These are phyloP conservation scores for Rhopalosiphum nymphaeae DNA, from an alignment of 2,888 invertebrate species.

Conservation along the genomic window DNA sequence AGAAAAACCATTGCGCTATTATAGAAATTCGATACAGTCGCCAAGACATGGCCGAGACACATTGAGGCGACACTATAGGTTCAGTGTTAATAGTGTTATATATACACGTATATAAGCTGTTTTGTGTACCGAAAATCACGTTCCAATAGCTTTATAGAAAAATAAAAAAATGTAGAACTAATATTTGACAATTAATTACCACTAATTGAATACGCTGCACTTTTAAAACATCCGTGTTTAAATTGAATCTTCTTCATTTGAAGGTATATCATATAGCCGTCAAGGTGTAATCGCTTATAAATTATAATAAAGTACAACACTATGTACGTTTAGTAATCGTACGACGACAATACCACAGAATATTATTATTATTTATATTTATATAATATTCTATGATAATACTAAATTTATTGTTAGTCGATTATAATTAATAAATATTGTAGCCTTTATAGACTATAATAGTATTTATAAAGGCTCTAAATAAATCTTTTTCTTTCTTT, in stretches of 20 bases:
- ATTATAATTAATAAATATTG: not conserved
- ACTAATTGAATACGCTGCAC: slow-evolving; percentile 5
- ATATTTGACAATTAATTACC: not conserved
- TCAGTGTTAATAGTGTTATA: too few relatives aligned
- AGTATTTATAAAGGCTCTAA: too few relatives aligned
- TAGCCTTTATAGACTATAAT: too few relatives aligned
- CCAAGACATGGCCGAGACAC: not conserved
- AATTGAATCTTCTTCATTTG: not conserved
- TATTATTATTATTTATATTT: not conserved
- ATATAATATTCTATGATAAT: not conserved
- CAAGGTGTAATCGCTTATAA: not conserved
- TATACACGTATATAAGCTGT: not conserved
- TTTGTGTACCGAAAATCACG: not conserved
- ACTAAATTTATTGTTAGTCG: not conserved
- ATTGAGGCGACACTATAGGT: not conserved
- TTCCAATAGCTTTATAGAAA: slow-evolving; percentile 6
- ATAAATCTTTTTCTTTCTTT: not conserved
- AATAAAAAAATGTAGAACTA: not conserved
- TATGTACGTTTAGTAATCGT: not conserved
- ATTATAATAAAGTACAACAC: not conserved
- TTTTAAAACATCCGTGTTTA: not conserved
- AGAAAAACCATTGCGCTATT: slow-evolving; percentile 26
- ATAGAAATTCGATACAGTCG: slow-evolving; percentile 54
- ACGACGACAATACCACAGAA: not conserved
- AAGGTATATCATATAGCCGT: not conserved